Evolutionary conservation across 92 coral and sea anemone genomes (phyloP), one percentile per base, ranked within the genome.

Genomic region (Meandrina meandrites): DNA sequence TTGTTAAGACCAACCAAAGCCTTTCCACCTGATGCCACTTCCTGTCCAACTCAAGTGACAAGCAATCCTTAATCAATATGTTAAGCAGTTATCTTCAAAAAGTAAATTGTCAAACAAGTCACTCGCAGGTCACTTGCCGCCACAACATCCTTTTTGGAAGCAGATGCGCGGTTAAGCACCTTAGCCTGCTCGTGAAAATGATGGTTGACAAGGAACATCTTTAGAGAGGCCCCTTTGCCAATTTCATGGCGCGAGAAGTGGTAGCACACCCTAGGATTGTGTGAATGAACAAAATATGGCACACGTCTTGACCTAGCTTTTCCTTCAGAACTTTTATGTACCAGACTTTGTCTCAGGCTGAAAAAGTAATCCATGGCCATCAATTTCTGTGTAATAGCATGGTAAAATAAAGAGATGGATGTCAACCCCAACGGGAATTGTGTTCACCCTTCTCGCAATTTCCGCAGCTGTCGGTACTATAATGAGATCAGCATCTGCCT

Each of bases 401-500:
- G 87, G 75, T 16, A 92, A 88, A 1, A 90, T 86, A 11, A 84
- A 71, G 56, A n/a, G n/a, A n/a, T n/a, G n/a, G n/a, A n/a, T n/a
- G n/a, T n/a, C n/a, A n/a, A n/a, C n/a, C n/a, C n/a, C n/a, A n/a
- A n/a, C n/a, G n/a, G n/a, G n/a, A n/a, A n/a, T n/a, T n/a, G n/a
- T n/a, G n/a, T n/a, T n/a, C n/a, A n/a, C n/a, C n/a, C n/a, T n/a
- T n/a, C n/a, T n/a, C n/a, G n/a, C n/a, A n/a, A n/a, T n/a, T n/a
- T 83, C 40, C 80, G 87, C 86, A 42, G 91, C 76, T 56, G 90
- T 93, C 82, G 83, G 73, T 19, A 87, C 91, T 36, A 93, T 90
- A 5, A 87, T 88, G 67, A 88, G 75, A 40, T 90, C 92, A 31
- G 93, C 91, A 84, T 92, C 94, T 37, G 78, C 91, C 17, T 40